These are phyloP conservation scores for Orbicella faveolata DNA, from an alignment of 64 coral and sea anemone species.

Conservation along the genomic window DNA sequence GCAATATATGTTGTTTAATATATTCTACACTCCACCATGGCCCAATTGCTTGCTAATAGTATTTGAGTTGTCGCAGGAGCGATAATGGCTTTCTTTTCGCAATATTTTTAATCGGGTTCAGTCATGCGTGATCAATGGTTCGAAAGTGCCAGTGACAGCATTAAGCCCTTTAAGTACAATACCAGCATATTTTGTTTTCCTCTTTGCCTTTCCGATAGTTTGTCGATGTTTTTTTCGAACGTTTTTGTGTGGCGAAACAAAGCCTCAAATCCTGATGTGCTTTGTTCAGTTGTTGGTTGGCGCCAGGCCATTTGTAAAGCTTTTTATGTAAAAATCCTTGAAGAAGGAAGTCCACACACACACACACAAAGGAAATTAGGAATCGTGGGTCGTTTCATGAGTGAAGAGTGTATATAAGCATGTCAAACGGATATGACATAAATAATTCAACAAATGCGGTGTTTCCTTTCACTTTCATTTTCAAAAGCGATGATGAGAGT, in stretches of 20 bases:
- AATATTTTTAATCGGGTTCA: conserved; percentile 39
- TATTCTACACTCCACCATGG: background rate
- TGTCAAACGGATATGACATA: background rate
- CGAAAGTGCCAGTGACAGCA: no score
- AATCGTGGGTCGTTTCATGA: background rate
- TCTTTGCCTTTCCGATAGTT: background rate
- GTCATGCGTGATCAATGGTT: background rate
- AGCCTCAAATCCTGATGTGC: background rate
- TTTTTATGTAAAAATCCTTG: background rate
- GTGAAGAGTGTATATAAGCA: background rate
- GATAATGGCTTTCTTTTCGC: background rate
- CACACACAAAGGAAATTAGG: background rate
- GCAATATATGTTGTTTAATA: background rate
- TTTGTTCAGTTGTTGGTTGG: background rate
- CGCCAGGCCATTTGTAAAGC: background rate
- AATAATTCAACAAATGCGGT: conserved; percentile 43
- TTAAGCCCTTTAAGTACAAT: background rate
- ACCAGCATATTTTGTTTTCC: background rate
- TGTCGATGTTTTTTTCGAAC: background rate
- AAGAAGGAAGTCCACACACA: background rate
- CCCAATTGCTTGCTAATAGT: background rate
- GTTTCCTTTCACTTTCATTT: conserved; percentile 6
- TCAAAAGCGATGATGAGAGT: background rate
- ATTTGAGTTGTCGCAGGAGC: background rate
- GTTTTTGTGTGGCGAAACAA: background rate